phyloP scores from a whole-genome alignment of 1,140 invertebrate species.

The Calliphora vicina region DNA sequence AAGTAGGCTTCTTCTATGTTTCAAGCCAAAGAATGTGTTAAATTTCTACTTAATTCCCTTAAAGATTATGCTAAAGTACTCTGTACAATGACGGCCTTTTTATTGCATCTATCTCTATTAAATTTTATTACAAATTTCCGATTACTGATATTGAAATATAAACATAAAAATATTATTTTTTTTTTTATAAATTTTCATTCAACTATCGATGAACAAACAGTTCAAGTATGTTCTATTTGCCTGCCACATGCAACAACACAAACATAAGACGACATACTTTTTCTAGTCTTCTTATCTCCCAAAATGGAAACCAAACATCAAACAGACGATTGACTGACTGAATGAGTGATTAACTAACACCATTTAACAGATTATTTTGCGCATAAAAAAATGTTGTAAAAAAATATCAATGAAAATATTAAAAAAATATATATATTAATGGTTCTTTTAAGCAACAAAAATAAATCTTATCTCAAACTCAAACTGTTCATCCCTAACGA shows the following conservation, averaged over 20 bases:
- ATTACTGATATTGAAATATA: too few species aligned
- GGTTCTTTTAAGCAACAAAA: neutral
- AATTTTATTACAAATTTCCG: too few species aligned
- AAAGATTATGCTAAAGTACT: too few species aligned
- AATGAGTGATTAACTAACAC: constrained; percentile 19
- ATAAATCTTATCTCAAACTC: neutral
- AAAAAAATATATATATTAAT: neutral
- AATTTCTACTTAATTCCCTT: too few species aligned
- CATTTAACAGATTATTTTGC: constrained; percentile 27
- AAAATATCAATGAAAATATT: constrained; percentile 25
- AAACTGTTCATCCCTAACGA: neutral
- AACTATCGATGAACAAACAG: too few species aligned
- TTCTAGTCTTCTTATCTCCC: neutral
- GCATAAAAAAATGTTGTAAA: constrained; percentile 1
- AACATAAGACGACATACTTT: neutral
- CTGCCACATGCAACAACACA: neutral
- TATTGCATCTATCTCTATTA: too few species aligned
- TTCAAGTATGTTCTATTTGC: neutral
- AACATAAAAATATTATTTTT: too few species aligned
- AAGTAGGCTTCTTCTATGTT: too few species aligned
- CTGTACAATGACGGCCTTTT: too few species aligned
- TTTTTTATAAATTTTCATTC: too few species aligned
- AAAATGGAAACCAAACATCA: neutral
- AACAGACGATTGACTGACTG: neutral
- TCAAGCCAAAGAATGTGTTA: too few species aligned